Percentiles rank a stretch among this genome's conserved stretches.
Conservation (phyloP, 2,888 invertebrate genomes). For the Cheilosia variabilis region DNA sequence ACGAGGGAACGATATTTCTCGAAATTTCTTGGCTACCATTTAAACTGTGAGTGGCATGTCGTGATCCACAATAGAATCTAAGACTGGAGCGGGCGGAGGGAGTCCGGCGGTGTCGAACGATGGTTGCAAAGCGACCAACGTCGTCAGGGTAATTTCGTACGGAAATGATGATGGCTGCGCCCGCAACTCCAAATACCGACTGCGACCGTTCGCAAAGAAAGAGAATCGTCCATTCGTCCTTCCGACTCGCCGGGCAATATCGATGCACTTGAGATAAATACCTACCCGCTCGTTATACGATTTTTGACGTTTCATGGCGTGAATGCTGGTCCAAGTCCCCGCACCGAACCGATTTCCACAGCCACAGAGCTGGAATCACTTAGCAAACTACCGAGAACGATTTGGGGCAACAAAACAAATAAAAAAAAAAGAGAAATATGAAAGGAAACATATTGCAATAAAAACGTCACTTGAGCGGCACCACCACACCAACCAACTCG, state of each 20-base stretch:
- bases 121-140: conserved; percentile 9
- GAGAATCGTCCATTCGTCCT: conserved; percentile 32
- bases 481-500: not conserved
- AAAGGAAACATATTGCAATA: conserved; percentile 40
- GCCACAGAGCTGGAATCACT: conserved; percentile 55
- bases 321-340: conserved; percentile 4
- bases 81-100: not conserved
- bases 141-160: conserved; percentile 60
- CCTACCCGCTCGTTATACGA: conserved; percentile 22
- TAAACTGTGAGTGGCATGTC: conserved; percentile 63
- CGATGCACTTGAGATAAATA: conserved; percentile 54
- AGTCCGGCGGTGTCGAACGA: conserved; percentile 19
- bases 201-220: not conserved
- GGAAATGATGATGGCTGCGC: conserved; percentile 59
- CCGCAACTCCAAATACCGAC: conserved; percentile 34
- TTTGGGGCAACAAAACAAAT: conserved; percentile 23
- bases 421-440: conserved; percentile 1
- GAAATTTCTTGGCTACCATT: conserved; percentile 62
- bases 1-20: conserved; percentile 53
- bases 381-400: conserved; percentile 60
- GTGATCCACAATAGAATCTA: conserved; percentile 48
- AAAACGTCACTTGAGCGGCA: conserved; percentile 48
- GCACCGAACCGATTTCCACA: conserved; percentile 27
- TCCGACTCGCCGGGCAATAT: conserved; percentile 40
- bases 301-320: conserved; percentile 27